Conservation (phyloP, 2,797 vertebrate genomes). For the Balearica regulorum region DNA sequence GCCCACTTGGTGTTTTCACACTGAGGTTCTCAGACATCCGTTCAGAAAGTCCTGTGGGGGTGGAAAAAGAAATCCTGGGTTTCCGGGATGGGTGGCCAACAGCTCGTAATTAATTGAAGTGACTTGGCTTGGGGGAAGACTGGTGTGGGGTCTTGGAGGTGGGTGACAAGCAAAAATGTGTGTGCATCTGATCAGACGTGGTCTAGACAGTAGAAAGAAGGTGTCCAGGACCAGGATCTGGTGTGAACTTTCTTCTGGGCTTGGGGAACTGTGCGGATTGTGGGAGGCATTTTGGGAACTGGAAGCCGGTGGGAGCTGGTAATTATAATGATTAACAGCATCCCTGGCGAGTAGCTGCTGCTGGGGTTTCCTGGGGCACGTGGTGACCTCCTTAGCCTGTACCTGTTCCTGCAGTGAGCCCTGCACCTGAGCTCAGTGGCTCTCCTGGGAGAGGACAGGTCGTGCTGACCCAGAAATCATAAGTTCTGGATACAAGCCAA, state of each 20-base stretch:
- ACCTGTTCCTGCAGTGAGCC: not conserved
- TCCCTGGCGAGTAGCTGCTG: not conserved
- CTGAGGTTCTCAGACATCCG: not conserved
- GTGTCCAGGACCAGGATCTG: not conserved
- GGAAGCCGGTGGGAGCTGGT: not conserved
- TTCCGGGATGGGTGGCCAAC: not conserved
- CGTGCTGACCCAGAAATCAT: not conserved
- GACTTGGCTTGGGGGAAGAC: not conserved
- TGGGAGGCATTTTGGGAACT: not conserved
- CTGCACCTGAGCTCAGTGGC: not conserved
- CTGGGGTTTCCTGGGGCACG: not conserved
- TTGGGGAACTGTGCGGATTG: not conserved
- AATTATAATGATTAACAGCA: not conserved
- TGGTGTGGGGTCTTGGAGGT: not conserved
- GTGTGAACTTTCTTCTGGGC: not conserved
- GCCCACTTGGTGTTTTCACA: not conserved
- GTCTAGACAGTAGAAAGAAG: not conserved
- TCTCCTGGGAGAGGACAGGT: not conserved
- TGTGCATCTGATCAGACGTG: fast-evolving
- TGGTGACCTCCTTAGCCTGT: not conserved
- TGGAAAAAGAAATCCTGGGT: not conserved
- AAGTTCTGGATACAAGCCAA: not conserved
- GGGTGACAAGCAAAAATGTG: not conserved
- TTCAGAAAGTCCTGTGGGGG: not conserved
- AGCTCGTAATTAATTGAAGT: not conserved